Conservation (phyloP, 1,140 invertebrate genomes). For the Hyles euphorbiae region DNA sequence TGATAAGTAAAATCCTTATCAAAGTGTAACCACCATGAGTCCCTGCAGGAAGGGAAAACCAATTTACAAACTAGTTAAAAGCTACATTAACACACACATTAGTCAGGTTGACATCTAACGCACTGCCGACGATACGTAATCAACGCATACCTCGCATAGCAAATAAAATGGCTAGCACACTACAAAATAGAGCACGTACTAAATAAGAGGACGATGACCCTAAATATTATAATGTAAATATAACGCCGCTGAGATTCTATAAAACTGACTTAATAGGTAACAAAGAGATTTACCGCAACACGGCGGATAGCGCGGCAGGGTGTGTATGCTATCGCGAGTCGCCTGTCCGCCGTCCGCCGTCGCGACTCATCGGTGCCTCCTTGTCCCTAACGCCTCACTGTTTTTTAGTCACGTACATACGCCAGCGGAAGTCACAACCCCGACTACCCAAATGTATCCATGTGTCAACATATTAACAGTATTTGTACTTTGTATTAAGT, state of each 20-base stretch:
- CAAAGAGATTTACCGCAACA: background rate
- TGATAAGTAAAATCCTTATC: background rate
- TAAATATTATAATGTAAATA: constrained; percentile 35
- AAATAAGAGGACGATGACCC: constrained; percentile 51
- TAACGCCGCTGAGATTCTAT: background rate
- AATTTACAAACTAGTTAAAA: constrained; percentile 5
- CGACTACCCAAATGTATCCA: constrained; percentile 1
- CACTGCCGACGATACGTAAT: background rate
- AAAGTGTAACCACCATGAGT: background rate
- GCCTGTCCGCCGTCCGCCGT: no score
- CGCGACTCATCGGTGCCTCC: background rate
- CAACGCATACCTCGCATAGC: constrained; percentile 16
- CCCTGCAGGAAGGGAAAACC: background rate
- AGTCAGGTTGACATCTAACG: background rate
- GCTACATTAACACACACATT: background rate
- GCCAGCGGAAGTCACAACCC: background rate
- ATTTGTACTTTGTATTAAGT: background rate
- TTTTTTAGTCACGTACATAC: no score
- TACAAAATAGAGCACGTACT: constrained; percentile 13
- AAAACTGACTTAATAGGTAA: background rate
- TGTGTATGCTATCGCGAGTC: no score
- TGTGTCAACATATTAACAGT: background rate
- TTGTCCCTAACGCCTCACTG: background rate
- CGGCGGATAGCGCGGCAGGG: no score
- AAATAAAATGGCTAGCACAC: constrained; percentile 16